These are phyloP conservation scores for Poecilia velifera DNA, from an alignment of 2,797 vertebrate genomes.

Conservation along the genomic window DNA sequence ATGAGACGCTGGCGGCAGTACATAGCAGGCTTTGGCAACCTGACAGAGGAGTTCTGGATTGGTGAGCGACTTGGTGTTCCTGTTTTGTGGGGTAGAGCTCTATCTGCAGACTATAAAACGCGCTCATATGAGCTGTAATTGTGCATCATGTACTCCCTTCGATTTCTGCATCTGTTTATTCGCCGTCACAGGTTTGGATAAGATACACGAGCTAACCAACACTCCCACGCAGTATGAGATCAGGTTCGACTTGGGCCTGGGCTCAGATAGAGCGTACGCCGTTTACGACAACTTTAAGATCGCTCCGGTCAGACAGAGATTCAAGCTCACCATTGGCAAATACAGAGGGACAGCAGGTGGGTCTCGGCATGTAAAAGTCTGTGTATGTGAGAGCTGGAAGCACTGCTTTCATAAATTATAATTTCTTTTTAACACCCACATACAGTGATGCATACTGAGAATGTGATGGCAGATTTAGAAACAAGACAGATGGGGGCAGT, in stretches of 20 bases:
- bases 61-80: constrained; percentile 71
- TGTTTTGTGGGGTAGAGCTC: neutral
- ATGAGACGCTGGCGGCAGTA: constrained; percentile 91
- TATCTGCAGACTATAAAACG: constrained; percentile 27
- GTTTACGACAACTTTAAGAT: constrained; percentile 86
- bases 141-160: constrained; percentile 12
- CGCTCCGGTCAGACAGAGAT: constrained; percentile 85
- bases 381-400: constrained; percentile 6
- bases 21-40: constrained; percentile 88
- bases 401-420: constrained; percentile 6
- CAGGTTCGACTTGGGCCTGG: constrained; percentile 82
- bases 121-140: constrained; percentile 4
- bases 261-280: constrained; percentile 83
- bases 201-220: constrained; percentile 87
- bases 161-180: constrained; percentile 11
- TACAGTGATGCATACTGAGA: constrained; percentile 18
- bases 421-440: constrained; percentile 26
- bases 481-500: constrained; percentile 29
- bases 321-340: constrained; percentile 83
- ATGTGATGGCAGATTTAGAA: constrained; percentile 20
- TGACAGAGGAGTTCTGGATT: constrained; percentile 90
- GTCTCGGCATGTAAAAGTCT: constrained; percentile 25
- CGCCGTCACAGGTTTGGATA: constrained; percentile 84
- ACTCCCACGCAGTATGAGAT: constrained; percentile 82
- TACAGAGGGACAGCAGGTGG: constrained; percentile 89